phyloP scores from a whole-genome alignment of 1,140 invertebrate species.

The Drosophila nasuta region DNA sequence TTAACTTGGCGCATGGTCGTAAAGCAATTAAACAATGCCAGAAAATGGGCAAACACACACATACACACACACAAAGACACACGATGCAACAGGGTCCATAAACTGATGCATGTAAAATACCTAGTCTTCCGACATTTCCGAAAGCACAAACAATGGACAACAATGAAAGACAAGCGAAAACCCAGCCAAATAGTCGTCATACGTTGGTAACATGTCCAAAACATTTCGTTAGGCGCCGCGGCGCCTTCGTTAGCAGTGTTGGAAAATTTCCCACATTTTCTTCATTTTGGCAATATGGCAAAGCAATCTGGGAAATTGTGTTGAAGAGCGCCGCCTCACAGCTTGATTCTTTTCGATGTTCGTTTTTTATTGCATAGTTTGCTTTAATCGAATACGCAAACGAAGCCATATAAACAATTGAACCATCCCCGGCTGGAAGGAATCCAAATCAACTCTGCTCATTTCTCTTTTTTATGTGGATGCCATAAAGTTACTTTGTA shows the following conservation, averaged over 20 bases:
- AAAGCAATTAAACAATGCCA: slow-evolving; percentile 62
- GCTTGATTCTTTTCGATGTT: not conserved
- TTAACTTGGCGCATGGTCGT: slow-evolving; percentile 78
- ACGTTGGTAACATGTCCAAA: slow-evolving; percentile 9
- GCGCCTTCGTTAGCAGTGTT: slow-evolving; percentile 28
- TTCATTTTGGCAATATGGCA: not conserved
- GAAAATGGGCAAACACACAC: slow-evolving; percentile 28
- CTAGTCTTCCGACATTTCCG: no score
- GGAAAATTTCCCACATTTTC: slow-evolving; percentile 10
- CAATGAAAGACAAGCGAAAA: not conserved
- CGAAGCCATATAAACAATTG: not conserved
- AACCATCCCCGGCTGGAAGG: not conserved
- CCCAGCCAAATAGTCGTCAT: not conserved
- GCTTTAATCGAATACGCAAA: not conserved
- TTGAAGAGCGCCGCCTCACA: not conserved
- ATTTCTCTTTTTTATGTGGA: not conserved
- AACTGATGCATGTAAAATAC: slow-evolving; percentile 13
- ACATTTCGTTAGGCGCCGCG: slow-evolving; percentile 34
- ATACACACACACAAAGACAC: not conserved
- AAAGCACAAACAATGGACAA: slow-evolving; percentile 2
- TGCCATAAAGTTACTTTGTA: not conserved
- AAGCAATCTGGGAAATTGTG: not conserved
- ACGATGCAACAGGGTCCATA: no score
- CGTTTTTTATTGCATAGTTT: not conserved
- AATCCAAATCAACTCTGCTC: not conserved